Evolutionary conservation across 2,113 vertebrate genomes (phyloP), one percentile per base, ranked within the genome.

Genomic region (Chelonoidis abingdonii): DNA sequence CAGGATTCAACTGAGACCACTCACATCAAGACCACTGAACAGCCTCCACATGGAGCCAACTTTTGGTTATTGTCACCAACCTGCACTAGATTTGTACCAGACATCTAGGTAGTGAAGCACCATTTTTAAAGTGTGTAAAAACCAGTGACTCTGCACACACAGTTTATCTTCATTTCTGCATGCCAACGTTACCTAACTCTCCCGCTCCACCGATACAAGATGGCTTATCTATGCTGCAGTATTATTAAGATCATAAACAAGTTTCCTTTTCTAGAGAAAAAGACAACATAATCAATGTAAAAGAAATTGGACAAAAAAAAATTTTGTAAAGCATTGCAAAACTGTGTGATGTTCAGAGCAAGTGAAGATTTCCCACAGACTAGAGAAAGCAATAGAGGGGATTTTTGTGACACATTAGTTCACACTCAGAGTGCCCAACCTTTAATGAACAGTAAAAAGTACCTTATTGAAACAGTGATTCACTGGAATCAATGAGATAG

Each of bases 201-300:
- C 54, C 10, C 1, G 6, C 54, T 78, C 59, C 38, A 35, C 24
- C 11, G 3, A 83, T 14, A 44, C 1, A 8, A 94, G 59, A 38
- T 29, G 38, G 38, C 25, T 76, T 9, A 27, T 83, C 90, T 54
- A 27, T 52, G 81, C 3, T n/a, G 22, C 27, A 82, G n/a, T 52
- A 90, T 80, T 57, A 47, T 27, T 93, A 62, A 22, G 19, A 76
- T 81, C 52, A 50, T 76, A 88, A 90, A 52, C 19, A 84, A 59
- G 14, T 14, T 76, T 14, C 80, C 35, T 10, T 90, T 83, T 62
- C 79, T 38, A 83, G 80, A 93, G 49, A 49, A 49, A 49, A 49
- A 49, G 49, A 49, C 49, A 87, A 38, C 10, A 21, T 50, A 89
- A 86, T 47, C 54, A 17, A 76, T 8, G 3, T 11, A 75, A 86